These are phyloP conservation scores for Piezodorus guildinii DNA, from an alignment of 1,140 invertebrate species.

Conservation along the genomic window DNA sequence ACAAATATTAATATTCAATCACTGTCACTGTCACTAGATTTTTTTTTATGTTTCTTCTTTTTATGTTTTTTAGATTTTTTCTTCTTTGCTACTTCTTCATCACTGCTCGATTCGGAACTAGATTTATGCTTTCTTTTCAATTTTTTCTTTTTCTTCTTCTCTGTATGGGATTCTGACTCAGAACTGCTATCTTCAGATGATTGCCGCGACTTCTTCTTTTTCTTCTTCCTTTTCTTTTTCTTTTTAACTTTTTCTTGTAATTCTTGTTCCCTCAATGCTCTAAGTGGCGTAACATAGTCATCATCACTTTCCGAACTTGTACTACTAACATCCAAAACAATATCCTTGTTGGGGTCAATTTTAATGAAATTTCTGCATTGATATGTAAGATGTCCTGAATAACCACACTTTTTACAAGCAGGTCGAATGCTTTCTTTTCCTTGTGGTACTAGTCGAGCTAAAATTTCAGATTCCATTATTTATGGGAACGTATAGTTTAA, in stretches of 20 bases:
- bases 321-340: conserved; percentile 87
- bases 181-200: conserved; percentile 25
- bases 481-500: too few species aligned
- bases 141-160: conserved; percentile 17
- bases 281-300: conserved; percentile 68
- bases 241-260: conserved; percentile 43
- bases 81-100: not conserved
- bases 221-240: conserved; percentile 39
- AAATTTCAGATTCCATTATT: conserved; percentile 28
- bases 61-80: conserved; percentile 17
- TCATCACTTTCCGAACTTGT: conserved; percentile 78
- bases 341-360: conserved; percentile 74
- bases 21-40: not conserved
- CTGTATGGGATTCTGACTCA: not conserved
- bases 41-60: conserved; percentile 4
- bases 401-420: conserved; percentile 87
- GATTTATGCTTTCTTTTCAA: conserved; percentile 7
- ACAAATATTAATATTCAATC: too few species aligned
- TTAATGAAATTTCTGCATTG: conserved; percentile 94
- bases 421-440: conserved; percentile 57
- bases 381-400: conserved; percentile 89
- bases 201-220: conserved; percentile 35
- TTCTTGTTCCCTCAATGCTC: conserved; percentile 63
- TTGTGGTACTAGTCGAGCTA: conserved; percentile 27
- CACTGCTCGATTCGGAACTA: not conserved